Percentiles rank a stretch among this genome's conserved stretches.
Evolutionary conservation across 2,888 invertebrate species (phyloP).

Genomic region (Orchestes rusci): DNA sequence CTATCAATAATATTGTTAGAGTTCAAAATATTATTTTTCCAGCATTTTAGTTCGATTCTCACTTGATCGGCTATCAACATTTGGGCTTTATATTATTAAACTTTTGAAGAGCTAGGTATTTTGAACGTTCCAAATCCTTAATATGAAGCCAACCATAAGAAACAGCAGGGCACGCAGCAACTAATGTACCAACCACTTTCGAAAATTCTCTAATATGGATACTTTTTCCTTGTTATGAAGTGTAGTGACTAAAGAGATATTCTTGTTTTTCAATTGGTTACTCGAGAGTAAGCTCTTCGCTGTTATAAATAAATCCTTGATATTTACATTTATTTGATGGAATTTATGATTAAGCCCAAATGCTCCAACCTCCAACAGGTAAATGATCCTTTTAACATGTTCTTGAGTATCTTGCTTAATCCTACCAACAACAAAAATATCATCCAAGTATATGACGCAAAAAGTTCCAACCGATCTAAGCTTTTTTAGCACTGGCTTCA

Average conservation of each 20-base stretch:
- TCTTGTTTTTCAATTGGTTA: not conserved
- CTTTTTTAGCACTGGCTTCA: not conserved
- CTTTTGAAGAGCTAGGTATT: not conserved
- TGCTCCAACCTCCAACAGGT: not conserved
- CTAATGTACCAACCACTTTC: not conserved
- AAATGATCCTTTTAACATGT: not conserved
- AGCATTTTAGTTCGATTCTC: not conserved
- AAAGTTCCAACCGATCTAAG: not conserved
- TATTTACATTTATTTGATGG: not conserved
- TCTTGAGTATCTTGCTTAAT: not conserved
- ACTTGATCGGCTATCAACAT: not conserved
- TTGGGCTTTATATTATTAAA: not conserved
- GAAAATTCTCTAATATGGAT: not conserved
- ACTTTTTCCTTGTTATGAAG: not conserved
- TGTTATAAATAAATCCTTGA: not conserved
- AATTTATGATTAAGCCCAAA: not conserved
- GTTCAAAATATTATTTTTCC: not conserved
- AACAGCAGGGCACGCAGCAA: not conserved
- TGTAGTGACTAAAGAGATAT: not conserved
- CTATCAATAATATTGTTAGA: not conserved
- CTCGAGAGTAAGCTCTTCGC: not conserved
- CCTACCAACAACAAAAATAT: not conserved
- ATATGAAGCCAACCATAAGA: not conserved
- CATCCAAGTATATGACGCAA: not conserved
- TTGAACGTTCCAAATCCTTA: not conserved